These are phyloP conservation scores for Dendrocincla fuliginosa DNA, from an alignment of 2,797 vertebrate genomes.

Conservation along the genomic window DNA sequence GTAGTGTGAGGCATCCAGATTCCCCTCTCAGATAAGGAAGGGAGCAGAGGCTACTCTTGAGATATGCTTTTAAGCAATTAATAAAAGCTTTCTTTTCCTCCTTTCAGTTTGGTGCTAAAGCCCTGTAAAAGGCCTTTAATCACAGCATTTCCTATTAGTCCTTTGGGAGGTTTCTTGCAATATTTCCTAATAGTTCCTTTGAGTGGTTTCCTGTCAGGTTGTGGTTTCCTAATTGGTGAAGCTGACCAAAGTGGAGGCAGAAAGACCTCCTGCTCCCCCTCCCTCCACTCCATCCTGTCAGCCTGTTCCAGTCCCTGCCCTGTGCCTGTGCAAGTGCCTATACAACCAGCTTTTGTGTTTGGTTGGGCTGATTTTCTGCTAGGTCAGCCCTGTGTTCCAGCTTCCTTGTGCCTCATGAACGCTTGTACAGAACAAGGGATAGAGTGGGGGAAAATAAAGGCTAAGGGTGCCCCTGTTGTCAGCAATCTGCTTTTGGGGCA, in stretches of 20 bases:
- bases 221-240: conserved; percentile 21
- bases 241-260: neutral
- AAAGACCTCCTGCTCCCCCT: neutral
- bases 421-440: neutral
- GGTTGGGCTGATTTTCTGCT: neutral
- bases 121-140: conserved; percentile 7
- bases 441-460: neutral
- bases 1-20: neutral
- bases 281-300: rapidly evolving
- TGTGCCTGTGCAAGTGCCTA: neutral
- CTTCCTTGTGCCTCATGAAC: neutral
- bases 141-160: neutral
- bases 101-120: neutral
- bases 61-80: neutral
- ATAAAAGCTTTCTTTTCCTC: neutral
- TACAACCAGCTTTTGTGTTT: neutral
- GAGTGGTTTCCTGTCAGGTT: neutral
- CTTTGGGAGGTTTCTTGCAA: neutral
- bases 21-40: neutral
- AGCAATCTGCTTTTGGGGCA: neutral
- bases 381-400: neutral
- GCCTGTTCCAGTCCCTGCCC: neutral
- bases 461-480: neutral
- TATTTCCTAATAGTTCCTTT: conserved; percentile 4
- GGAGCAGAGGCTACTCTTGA: neutral